Conservation (phyloP, 2,888 invertebrate genomes). For the Trissoscelio sp. region DNA sequence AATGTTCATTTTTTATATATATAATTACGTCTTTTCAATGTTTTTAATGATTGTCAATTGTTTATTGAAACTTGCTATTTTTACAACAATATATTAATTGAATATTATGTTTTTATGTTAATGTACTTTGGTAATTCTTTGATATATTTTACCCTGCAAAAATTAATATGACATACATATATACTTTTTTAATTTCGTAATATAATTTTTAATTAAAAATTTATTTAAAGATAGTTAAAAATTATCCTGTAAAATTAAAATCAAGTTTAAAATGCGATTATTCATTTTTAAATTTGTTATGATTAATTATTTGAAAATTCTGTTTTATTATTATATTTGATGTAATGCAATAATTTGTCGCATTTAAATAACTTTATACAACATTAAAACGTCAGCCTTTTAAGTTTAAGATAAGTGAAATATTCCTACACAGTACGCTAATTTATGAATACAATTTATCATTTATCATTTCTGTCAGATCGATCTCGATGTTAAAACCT, state of each 20-base stretch:
- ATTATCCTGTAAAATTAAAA: no score
- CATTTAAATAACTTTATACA: neutral
- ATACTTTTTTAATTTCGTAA: no score
- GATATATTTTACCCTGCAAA: constrained; percentile 25
- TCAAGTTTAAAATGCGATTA: no score
- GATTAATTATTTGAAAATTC: no score
- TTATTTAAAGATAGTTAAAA: no score
- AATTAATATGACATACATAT: no score
- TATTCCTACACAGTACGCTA: constrained; percentile 2
- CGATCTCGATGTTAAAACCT: constrained; percentile 9
- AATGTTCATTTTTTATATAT: constrained; percentile 9
- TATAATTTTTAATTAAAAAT: no score
- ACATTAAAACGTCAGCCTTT: constrained; percentile 34
- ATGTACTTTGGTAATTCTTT: constrained; percentile 22
- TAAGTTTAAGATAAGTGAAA: constrained; percentile 15
- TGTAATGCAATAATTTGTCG: no score
- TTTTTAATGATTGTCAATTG: constrained; percentile 35
- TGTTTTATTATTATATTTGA: no score
- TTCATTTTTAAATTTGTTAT: no score
- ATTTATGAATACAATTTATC: constrained; percentile 8
- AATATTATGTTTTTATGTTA: constrained; percentile 21
- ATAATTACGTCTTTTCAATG: constrained; percentile 33
- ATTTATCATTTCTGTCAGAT: constrained; percentile 6
- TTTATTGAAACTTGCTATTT: constrained; percentile 33
- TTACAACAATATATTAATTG: constrained; percentile 19